Evolutionary conservation across 2,888 invertebrate genomes (phyloP).

Genomic region (Drosophila sordidula): DNA sequence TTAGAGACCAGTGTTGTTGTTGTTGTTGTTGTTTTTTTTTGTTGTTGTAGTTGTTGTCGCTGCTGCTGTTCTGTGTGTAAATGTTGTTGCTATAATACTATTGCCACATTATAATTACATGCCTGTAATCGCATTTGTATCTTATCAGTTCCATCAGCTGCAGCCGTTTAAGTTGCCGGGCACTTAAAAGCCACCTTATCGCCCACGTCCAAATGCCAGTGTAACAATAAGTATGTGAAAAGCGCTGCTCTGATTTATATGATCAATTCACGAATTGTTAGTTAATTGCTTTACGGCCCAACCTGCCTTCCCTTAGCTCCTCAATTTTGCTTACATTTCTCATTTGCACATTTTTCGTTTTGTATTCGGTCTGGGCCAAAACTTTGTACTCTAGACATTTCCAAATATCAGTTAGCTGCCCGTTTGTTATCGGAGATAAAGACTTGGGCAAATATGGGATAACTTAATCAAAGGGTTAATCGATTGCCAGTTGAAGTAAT

Average conservation of each 20-base stretch:
- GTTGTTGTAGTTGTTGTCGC: conserved; percentile 2
- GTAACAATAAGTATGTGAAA: conserved; percentile 8
- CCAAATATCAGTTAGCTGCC: no score
- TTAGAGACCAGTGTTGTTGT: conserved; percentile 23
- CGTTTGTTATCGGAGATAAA: not conserved
- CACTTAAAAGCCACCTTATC: conserved; percentile 26
- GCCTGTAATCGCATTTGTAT: conserved; percentile 42
- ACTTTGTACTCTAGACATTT: no score
- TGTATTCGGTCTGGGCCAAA: no score
- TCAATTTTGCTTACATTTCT: no score
- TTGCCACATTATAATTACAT: conserved; percentile 31
- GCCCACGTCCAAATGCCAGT: conserved; percentile 3
- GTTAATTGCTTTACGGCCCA: conserved; percentile 32
- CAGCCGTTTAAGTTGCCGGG: conserved; percentile 33
- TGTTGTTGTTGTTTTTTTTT: conserved; percentile 9
- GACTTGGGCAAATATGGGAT: not conserved
- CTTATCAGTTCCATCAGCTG: conserved; percentile 38
- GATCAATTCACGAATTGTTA: conserved; percentile 25
- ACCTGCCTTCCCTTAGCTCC: not conserved
- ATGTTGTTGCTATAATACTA: conserved; percentile 14
- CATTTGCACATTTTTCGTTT: no score
- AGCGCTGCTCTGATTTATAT: conserved; percentile 42
- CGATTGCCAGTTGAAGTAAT: not conserved
- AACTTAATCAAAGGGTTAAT: not conserved
- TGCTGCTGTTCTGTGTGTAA: not conserved